Percentiles rank a stretch among this genome's conserved stretches.
phyloP scores from a whole-genome alignment of 2,797 vertebrate genomes.

The Galaxias olidus region DNA sequence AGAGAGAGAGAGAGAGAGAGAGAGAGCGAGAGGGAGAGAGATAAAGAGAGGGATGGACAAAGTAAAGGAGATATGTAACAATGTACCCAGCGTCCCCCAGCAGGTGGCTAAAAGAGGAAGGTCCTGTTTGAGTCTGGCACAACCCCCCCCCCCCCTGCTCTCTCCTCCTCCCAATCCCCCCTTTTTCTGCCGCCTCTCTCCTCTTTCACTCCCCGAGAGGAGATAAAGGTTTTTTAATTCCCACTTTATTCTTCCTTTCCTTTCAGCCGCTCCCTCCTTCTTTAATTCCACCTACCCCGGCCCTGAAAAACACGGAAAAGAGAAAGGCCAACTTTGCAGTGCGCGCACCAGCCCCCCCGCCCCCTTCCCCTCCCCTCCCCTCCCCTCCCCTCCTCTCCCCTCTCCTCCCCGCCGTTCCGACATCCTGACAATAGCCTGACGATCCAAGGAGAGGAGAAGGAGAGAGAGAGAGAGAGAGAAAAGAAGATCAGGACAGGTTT shows the following conservation, averaged over 20 bases:
- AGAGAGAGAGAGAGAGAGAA: constrained; percentile 50
- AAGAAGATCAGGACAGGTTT: constrained; percentile 42
- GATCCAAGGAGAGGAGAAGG: constrained; percentile 52
- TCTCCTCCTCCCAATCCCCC: not conserved
- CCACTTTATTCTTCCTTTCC: not conserved
- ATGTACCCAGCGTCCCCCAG: constrained; percentile 31
- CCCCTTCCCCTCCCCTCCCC: constrained; percentile 20
- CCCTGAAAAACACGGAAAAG: constrained; percentile 60
- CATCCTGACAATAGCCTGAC: constrained; percentile 71
- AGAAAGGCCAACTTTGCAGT: constrained; percentile 45
- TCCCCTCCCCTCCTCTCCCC: not conserved
- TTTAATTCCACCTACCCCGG: constrained; percentile 22
- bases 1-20: constrained; percentile 17
- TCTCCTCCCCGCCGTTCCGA: constrained; percentile 29
- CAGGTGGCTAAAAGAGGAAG: constrained; percentile 17
- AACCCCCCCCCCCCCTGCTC: not conserved
- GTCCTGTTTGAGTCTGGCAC: not conserved
- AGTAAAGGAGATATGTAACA: constrained; percentile 37
- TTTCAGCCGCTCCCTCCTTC: not conserved
- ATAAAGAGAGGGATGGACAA: constrained; percentile 5
- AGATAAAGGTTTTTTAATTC: constrained; percentile 9
- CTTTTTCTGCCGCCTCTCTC: constrained; percentile 13
- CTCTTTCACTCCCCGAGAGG: constrained; percentile 22
- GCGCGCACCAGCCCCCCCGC: constrained; percentile 28
- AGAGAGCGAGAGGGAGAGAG: not conserved